Percentiles rank a stretch among this genome's conserved stretches.
Conservation (phyloP, 1,140 invertebrate species). For the Trypoxylus dichotomus region DNA sequence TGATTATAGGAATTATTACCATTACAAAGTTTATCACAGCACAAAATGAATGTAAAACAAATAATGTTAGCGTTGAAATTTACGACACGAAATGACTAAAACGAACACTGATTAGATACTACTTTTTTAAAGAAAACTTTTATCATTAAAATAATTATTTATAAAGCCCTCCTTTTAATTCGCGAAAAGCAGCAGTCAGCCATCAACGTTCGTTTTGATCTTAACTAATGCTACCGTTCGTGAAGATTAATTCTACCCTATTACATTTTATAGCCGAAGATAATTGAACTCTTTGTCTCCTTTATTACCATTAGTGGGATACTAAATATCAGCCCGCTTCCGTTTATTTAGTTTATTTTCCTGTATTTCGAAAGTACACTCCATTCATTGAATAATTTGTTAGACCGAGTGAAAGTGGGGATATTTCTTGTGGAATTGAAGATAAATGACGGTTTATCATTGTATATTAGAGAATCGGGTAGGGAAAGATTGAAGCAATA, state of each 20-base stretch:
- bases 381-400: not conserved
- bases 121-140: not conserved
- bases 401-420: too few relatives aligned
- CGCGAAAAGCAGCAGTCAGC: not conserved
- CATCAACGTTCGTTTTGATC: conserved; percentile 18
- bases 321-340: conserved; percentile 17
- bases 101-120: not conserved
- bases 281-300: conserved; percentile 39
- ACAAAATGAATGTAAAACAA: not conserved
- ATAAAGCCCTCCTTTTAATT: not conserved
- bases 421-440: too few relatives aligned
- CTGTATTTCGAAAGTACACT: not conserved
- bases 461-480: too few relatives aligned
- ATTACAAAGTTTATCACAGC: too few relatives aligned
- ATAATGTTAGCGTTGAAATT: not conserved
- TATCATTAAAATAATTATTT: not conserved
- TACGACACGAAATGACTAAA: not conserved
- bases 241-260: conserved; percentile 36
- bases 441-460: too few relatives aligned
- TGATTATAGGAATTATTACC: not conserved
- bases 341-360: not conserved
- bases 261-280: conserved; percentile 35
- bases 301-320: conserved; percentile 33
- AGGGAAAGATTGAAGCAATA: too few relatives aligned
- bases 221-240: conserved; percentile 25